Conservation (phyloP, 2,888 invertebrate species). For the Cantharis flavilabris region DNA sequence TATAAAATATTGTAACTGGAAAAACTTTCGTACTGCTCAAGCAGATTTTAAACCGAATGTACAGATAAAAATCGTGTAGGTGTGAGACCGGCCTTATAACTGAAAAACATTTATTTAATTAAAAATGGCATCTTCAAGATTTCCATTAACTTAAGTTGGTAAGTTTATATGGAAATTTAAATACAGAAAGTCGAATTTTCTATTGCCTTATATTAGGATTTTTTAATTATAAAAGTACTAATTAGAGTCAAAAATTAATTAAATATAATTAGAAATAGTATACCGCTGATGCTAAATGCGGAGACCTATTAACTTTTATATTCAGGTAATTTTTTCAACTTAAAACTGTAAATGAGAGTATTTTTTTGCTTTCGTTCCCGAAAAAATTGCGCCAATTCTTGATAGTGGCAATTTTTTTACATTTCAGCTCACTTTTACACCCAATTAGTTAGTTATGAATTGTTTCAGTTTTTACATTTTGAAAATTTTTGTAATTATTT, state of each 20-base stretch:
- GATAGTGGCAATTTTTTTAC: background rate
- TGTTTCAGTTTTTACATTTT: background rate
- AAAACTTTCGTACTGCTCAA: too few relatives aligned
- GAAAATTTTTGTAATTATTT: too few relatives aligned
- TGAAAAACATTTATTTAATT: background rate
- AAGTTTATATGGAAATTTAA: background rate
- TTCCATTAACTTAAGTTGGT: background rate
- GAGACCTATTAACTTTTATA: background rate
- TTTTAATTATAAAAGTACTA: background rate
- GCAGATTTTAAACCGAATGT: too few relatives aligned
- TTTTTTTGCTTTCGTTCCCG: background rate
- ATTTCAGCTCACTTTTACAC: background rate
- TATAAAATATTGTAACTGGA: too few relatives aligned
- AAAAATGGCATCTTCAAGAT: background rate
- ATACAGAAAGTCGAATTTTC: background rate
- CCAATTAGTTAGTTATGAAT: background rate
- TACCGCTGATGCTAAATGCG: background rate
- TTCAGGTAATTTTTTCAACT: background rate
- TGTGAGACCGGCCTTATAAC: background rate
- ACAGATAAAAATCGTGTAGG: background rate
- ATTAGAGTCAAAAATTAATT: background rate
- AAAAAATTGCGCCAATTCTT: background rate
- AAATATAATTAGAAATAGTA: background rate
- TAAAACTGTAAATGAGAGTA: background rate
- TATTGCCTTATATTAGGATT: background rate